Conservation (phyloP, 2,797 vertebrate genomes). For the Rhinatrema bivittatum region DNA sequence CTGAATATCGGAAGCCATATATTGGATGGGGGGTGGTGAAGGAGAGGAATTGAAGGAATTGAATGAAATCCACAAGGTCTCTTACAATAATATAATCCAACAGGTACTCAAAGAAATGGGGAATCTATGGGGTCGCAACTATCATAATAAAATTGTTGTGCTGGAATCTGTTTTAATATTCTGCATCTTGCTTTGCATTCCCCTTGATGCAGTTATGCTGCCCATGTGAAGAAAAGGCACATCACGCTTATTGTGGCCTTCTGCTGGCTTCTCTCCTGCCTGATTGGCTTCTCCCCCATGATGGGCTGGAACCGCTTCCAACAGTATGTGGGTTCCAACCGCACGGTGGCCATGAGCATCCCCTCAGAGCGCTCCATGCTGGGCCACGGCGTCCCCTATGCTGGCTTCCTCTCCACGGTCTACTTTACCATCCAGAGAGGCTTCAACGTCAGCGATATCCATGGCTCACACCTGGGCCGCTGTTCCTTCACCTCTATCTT, state of each 20-base stretch:
- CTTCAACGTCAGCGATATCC: constrained; percentile 51
- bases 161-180: too few species aligned
- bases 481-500: constrained; percentile 57
- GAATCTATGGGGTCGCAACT: too few species aligned
- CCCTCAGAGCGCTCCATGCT: constrained; percentile 33
- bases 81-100: too few species aligned
- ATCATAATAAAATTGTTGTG: too few species aligned
- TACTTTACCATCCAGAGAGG: constrained; percentile 45
- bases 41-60: too few species aligned
- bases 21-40: too few species aligned
- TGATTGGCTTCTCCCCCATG: constrained; percentile 65
- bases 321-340: constrained; percentile 35
- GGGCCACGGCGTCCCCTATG: constrained; percentile 50
- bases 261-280: constrained; percentile 61
- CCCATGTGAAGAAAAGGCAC: constrained; percentile 46
- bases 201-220: constrained; percentile 45
- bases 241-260: constrained; percentile 48
- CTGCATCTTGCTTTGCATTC: not conserved
- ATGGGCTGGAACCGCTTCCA: constrained; percentile 48
- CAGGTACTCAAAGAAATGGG: too few species aligned
- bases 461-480: constrained; percentile 53
- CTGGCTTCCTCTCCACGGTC: constrained; percentile 66
- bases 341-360: constrained; percentile 20
- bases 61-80: too few species aligned
- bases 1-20: too few species aligned